These are phyloP conservation scores for Catocala sponsa DNA, from an alignment of 2,888 invertebrate genomes.

Conservation along the genomic window DNA sequence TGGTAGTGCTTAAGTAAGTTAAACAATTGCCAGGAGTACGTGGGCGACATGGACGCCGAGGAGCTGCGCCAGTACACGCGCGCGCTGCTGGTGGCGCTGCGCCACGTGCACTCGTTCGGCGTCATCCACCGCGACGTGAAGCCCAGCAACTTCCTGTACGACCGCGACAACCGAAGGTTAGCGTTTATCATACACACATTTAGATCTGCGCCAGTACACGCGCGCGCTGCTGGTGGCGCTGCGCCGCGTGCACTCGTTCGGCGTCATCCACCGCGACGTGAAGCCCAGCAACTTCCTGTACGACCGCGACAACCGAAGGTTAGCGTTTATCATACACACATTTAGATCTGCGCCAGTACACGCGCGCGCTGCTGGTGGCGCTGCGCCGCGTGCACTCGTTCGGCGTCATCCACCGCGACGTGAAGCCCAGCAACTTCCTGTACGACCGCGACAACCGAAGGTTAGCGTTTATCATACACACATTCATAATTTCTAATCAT, in stretches of 20 bases:
- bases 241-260: slow-evolving; percentile 93
- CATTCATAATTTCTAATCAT: no score
- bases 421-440: slow-evolving; percentile 97
- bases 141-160: slow-evolving; percentile 96
- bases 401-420: slow-evolving; percentile 95
- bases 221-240: slow-evolving; percentile 93
- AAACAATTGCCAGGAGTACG: slow-evolving; percentile 90
- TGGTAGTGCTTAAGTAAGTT: not conserved
- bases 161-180: slow-evolving; percentile 90
- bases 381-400: slow-evolving; percentile 94
- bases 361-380: slow-evolving; percentile 93
- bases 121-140: slow-evolving; percentile 97
- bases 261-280: slow-evolving; percentile 96
- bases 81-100: slow-evolving; percentile 93
- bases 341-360: slow-evolving; percentile 84
- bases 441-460: slow-evolving; percentile 91
- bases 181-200: no score
- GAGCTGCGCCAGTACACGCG: slow-evolving; percentile 94
- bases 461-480: slow-evolving; percentile 58
- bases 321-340: no score
- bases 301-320: slow-evolving; percentile 90
- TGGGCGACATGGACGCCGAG: slow-evolving; percentile 89
- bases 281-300: slow-evolving; percentile 97
- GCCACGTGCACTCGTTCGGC: slow-evolving; percentile 93
- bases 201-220: slow-evolving; percentile 89